Base-by-base conservation (phyloP, 2,113 vertebrate species). In the Gymnocephalus cernua region DNA sequence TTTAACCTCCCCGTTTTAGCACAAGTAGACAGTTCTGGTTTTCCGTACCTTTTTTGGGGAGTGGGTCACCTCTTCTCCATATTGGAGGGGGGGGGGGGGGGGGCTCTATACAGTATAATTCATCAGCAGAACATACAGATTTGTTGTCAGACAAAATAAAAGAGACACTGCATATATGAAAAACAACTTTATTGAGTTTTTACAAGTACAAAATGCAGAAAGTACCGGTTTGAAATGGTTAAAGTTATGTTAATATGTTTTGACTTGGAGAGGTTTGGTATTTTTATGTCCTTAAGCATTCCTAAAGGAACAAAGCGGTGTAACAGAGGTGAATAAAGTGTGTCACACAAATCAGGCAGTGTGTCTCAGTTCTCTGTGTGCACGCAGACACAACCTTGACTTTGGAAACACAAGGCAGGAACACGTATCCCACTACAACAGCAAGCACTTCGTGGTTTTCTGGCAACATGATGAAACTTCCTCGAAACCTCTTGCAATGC, bases 381-480 rank as follows among this genome's bases (percentile, higher is more conserved):
- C 44, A 78, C 53, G 21, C 44, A 21, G 58, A 58, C 45, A 77
- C 8, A 18, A 89, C 73, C 82, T 80, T 89, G 72, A 61, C 63
- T 87, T 77, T 77, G 57, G 76, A 84, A 85, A 77, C 51, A 79
- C 50, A 61, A 54, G 47, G 63, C 44, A 64, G 56, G 64, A 74
- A 77, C 29, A n/a, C 16, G 13, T 35, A 62, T 63, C 51, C 54
- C 66, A 45, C 56, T 41, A 84, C 47, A 77, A 44, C 44, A 74
- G 21, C 27, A 45, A 66, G 11, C 27, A 54, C 47, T 74, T 70
- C 14, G 7, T 56, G 69, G 12, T 48, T 66, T 80, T 70, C 78
- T 77, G 23, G 45, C 56, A 82, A 79, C 66, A 93, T 93, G 93
- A 93, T 92, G 91, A 93, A 93, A 93, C 86, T 84, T 88, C 73